phyloP scores from a whole-genome alignment of 2,797 vertebrate species.

The Helicolenus hilgendorfi region DNA sequence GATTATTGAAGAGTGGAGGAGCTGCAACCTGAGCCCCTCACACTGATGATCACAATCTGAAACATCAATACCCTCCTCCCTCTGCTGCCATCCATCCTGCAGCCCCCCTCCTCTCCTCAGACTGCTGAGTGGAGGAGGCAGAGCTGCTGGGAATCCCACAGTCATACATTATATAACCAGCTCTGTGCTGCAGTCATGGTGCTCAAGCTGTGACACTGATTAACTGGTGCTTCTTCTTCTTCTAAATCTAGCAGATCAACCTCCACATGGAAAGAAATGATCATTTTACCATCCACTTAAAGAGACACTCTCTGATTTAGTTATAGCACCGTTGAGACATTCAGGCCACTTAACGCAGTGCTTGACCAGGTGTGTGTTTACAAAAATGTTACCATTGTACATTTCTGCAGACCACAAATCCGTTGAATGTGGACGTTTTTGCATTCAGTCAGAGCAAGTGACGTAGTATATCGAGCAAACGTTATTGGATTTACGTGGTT shows the following conservation, averaged over 20 bases:
- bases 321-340: background rate
- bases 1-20: conserved; percentile 78
- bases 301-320: conserved; percentile 14
- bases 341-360: background rate
- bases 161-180: conserved; percentile 79
- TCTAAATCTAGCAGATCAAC: conserved; percentile 72
- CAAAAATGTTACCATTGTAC: background rate
- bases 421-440: background rate
- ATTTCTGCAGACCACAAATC: background rate
- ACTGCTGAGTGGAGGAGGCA: conserved; percentile 74
- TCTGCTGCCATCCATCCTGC: conserved; percentile 58
- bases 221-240: conserved; percentile 71
- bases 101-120: conserved; percentile 40
- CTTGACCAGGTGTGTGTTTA: background rate
- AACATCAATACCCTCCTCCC: conserved; percentile 67
- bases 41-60: conserved; percentile 75
- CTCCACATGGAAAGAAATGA: conserved; percentile 58
- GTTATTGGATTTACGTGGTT: too few species aligned
- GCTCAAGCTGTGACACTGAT: conserved; percentile 78
- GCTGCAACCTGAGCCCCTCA: conserved; percentile 64
- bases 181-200: conserved; percentile 75
- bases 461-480: background rate
- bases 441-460: background rate
- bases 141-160: conserved; percentile 81
- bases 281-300: conserved; percentile 35